Base-by-base conservation (phyloP, 2,888 invertebrate species). In the Lasius platythorax region DNA sequence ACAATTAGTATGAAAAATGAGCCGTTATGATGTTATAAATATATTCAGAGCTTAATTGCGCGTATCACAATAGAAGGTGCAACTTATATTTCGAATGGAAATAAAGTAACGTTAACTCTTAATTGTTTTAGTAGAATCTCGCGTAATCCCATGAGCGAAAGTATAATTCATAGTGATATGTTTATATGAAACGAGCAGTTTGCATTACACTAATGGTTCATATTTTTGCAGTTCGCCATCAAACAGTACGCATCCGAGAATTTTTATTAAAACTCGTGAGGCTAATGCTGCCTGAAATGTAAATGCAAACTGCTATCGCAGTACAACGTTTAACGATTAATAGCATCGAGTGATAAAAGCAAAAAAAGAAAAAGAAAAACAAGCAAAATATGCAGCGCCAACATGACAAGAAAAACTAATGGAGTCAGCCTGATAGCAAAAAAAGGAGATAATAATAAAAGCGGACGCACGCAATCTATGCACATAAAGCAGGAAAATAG, bases 341-440 rank as follows among this genome's bases (percentile, higher is more conserved):
- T 28, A 28, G 2, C 12, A 6, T 28, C 2, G 3, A 37, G 15
- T 8, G 18, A 28, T 64, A 66, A 75, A 28, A n/a, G 4, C 1
- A n/a, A 23, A 28, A 46, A 61, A 8, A 46, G 8, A 75, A 6
- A 61, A 6, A 74, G 15, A 67, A 23, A 37, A 8, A 9, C 43
- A 3, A 28, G 18, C 12, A 12, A 43, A 30, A 23, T 15, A 6
- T 53, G 40, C 40, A 43, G 9, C 56, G 30, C 6, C 18, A 15
- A 18, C 2, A n/a, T 40, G 43, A 56, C n/a, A 43, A 15, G 15
- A 58, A 79, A 18, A n/a, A 40, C 18, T 56, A 79, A 58, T 72
- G 23, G 33, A 72, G 56, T 43, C 2, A 23, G 15, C 12, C 23
- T 46, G 23, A 70, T 53, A 53, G 56, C 15, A 28, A n/a, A n/a